Base-by-base conservation (phyloP, 2,797 vertebrate species). In the Eleutherodactylus coqui region DNA sequence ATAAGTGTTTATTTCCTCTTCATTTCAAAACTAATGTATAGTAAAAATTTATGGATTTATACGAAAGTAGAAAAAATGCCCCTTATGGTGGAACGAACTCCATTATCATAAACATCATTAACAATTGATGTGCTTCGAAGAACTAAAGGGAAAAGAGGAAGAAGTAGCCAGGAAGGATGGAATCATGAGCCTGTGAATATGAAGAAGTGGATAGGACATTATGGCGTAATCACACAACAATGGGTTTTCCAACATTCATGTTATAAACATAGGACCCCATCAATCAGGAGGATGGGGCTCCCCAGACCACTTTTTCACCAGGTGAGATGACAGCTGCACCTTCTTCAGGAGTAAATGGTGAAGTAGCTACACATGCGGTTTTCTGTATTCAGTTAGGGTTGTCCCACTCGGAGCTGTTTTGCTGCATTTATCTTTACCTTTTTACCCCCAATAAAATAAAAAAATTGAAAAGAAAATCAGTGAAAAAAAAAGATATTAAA, bases 1-100 rank as follows among this genome's bases (percentile, higher is more conserved):
- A 73, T 29, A 82, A 82, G 49, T 51, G 34, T 70, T 38, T 53
- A 70, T 38, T 82, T 82, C 64, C 80, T n/a, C 67, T 55, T 38
- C 49, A 58, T 53, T 53, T 49, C 29, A 29, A 45, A 43, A 47
- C 16, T 41, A 41, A n/a, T 55, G 64, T 70, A 38, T 5, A 13
- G 80, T 38, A 11, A 72, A n/a, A 72, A 55, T 49, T 38, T 53
- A 82, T 38, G 24, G 64, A 29, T 9, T 72, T 19, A 55, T 70
- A 67, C 21, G 24, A 11, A 19, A 34, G 21, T 19, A 36, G 62
- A 67, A 67, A 32, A 19, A 19, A 55, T 34, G 29, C 0, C n/a
- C 2, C 17, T 27, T 72, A 43, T 43, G 10, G n/a, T 14, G 24
- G 21, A 43, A 10, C n/a, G n/a, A n/a, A n/a, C n/a, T n/a, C n/a